phyloP scores from a whole-genome alignment of 2,113 vertebrate genomes.

The Clinocottus analis region DNA sequence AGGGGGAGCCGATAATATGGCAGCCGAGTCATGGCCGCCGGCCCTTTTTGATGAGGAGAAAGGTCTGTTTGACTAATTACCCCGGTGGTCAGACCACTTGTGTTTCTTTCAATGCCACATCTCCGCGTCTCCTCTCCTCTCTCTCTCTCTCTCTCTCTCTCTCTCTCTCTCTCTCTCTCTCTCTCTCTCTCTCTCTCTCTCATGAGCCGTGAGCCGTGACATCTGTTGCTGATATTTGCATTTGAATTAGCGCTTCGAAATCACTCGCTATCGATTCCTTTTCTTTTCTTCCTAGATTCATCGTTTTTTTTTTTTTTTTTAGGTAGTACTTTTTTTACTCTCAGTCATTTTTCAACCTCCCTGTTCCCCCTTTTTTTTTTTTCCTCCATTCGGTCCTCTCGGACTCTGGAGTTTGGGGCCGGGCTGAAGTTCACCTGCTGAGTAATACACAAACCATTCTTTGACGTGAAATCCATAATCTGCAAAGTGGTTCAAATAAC shows the following conservation, averaged over 20 bases:
- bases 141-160: too few species aligned
- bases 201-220: too few species aligned
- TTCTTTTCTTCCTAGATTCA: constrained; percentile 43
- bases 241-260: constrained; percentile 73
- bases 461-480: constrained; percentile 70
- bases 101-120: constrained; percentile 56
- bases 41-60: constrained; percentile 74
- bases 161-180: too few species aligned
- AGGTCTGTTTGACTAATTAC: constrained; percentile 78
- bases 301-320: constrained; percentile 33
- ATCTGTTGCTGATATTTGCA: constrained; percentile 67
- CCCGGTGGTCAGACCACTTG: constrained; percentile 66
- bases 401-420: neutral
- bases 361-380: constrained; percentile 3
- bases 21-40: constrained; percentile 69
- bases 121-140: too few species aligned
- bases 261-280: constrained; percentile 69
- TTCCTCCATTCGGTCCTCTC: constrained; percentile 11
- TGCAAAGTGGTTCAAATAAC: constrained; percentile 58
- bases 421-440: constrained; percentile 30
- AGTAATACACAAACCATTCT: constrained; percentile 63
- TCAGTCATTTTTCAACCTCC: constrained; percentile 40
- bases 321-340: constrained; percentile 43
- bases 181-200: too few species aligned
- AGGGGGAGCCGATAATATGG: constrained; percentile 70